Evolutionary conservation across 2,797 vertebrate genomes (phyloP).

Genomic region (Yasuhikotakia modesta): DNA sequence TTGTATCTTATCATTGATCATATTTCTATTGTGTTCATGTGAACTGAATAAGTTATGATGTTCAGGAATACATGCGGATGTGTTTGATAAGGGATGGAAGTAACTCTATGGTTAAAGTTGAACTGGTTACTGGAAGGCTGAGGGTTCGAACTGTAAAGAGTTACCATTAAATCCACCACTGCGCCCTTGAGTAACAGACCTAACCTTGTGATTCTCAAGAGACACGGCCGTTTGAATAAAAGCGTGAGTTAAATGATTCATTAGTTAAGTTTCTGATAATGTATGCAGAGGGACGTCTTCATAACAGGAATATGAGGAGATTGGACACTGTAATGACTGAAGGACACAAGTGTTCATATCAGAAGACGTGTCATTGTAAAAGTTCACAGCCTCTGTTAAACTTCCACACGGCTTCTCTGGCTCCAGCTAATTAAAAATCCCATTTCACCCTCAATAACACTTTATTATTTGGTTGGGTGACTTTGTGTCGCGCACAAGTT

Average conservation of each 20-base stretch:
- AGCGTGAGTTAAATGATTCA: background rate
- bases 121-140: background rate
- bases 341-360: constrained; percentile 37
- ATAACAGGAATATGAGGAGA: background rate
- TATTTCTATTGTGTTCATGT: too few relatives aligned
- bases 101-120: background rate
- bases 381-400: constrained; percentile 38
- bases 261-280: background rate
- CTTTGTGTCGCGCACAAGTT: constrained; percentile 33
- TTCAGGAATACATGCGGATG: too few relatives aligned
- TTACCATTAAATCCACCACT: background rate
- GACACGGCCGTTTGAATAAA: constrained; percentile 1
- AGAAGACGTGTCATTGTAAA: constrained; percentile 45
- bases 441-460: constrained; percentile 61
- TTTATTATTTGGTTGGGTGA: constrained; percentile 57
- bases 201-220: constrained; percentile 11
- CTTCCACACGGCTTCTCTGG: constrained; percentile 35
- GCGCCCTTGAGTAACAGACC: constrained; percentile 8
- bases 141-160: background rate
- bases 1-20: too few relatives aligned
- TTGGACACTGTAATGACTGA: constrained; percentile 19
- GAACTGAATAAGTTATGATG: too few relatives aligned
- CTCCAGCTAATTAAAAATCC: constrained; percentile 57
- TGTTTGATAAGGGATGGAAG: too few relatives aligned
- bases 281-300: background rate